These are phyloP conservation scores for Lasioglossum marginatum DNA, from an alignment of 2,888 invertebrate species.

Conservation along the genomic window DNA sequence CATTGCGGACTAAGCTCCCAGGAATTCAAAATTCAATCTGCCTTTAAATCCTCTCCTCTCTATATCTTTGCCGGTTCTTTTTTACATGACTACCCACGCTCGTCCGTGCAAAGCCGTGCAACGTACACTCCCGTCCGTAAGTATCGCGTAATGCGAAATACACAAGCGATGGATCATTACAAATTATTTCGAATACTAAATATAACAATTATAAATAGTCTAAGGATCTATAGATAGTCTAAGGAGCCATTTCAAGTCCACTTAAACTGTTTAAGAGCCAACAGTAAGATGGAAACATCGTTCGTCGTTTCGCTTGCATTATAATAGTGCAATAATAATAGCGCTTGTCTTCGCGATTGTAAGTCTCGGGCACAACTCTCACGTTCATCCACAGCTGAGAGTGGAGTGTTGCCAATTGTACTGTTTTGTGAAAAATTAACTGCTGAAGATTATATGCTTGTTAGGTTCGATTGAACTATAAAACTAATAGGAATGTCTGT, in stretches of 20 bases:
- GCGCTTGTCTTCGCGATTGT: not conserved
- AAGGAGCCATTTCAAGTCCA: not conserved
- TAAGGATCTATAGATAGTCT: too few relatives aligned
- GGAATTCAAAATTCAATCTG: conserved; percentile 44
- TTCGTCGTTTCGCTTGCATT: not conserved
- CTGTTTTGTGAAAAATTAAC: not conserved
- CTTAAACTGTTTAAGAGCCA: conserved; percentile 1
- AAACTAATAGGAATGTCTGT: not conserved
- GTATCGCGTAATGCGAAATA: not conserved
- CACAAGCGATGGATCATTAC: not conserved
- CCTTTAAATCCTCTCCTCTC: conserved; percentile 24
- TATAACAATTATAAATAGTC: not conserved
- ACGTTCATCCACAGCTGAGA: not conserved
- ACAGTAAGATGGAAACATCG: not conserved
- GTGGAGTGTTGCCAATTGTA: not conserved
- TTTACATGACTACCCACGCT: conserved; percentile 34
- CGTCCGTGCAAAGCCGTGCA: conserved; percentile 22
- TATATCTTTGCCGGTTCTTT: conserved; percentile 9
- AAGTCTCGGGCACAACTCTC: not conserved
- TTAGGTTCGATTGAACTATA: not conserved
- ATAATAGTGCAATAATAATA: conserved; percentile 1
- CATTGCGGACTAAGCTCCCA: not conserved
- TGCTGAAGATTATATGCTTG: not conserved
- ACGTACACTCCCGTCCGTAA: not conserved
- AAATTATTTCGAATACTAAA: not conserved